Conservation (phyloP, 2,113 vertebrate species). For the Myiagra hebetior region DNA sequence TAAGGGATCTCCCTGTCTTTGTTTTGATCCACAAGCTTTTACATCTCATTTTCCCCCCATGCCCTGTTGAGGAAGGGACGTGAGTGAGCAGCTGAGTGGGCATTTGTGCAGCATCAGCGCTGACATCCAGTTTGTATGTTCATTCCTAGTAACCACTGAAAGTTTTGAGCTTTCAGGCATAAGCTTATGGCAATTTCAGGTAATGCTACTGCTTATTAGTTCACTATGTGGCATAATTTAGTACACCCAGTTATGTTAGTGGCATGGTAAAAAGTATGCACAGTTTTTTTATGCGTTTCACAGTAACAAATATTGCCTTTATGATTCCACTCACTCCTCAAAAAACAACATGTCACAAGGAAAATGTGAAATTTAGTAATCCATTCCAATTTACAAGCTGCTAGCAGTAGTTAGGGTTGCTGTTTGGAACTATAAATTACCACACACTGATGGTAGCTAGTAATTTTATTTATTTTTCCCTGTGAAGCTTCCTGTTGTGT, state of each 20-base stretch:
- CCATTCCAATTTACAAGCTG: slow-evolving; percentile 43
- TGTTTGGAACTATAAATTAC: slow-evolving; percentile 37
- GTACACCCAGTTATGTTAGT: not conserved
- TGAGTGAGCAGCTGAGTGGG: not conserved
- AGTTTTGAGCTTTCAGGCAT: not conserved
- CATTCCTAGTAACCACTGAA: not conserved
- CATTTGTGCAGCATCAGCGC: not conserved
- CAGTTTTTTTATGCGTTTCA: not conserved
- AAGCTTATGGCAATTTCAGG: not conserved
- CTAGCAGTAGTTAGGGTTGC: slow-evolving; percentile 4
- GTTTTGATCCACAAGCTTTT: not conserved
- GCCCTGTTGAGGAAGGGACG: not conserved
- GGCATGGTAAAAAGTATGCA: not conserved
- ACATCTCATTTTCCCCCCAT: not conserved
- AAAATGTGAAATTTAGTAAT: slow-evolving; percentile 35
- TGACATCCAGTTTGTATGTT: not conserved
- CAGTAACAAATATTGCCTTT: not conserved
- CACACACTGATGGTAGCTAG: not conserved
- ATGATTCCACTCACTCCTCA: not conserved
- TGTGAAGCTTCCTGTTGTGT: slow-evolving; percentile 43
- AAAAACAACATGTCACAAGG: not conserved
- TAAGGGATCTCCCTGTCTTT: not conserved
- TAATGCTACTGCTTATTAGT: not conserved
- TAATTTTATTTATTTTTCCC: slow-evolving; percentile 34
- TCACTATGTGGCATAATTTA: not conserved